phyloP scores from a whole-genome alignment of 2,113 vertebrate genomes.

The Apaloderma vittatum region DNA sequence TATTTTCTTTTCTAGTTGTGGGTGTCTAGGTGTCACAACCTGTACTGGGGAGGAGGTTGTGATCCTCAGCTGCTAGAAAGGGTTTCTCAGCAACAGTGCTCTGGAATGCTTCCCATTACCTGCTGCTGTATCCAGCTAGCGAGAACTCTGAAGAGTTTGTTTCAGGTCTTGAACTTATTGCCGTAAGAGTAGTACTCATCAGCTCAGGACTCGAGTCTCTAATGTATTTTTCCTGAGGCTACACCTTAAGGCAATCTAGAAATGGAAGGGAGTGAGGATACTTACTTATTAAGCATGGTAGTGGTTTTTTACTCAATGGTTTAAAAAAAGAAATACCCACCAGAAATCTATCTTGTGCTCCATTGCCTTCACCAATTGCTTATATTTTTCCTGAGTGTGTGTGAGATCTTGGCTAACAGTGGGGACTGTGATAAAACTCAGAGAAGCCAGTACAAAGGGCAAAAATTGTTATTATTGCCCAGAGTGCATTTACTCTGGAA shows the following conservation, averaged over 20 bases:
- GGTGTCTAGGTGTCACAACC: neutral
- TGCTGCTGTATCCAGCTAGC: neutral
- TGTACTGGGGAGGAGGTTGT: neutral
- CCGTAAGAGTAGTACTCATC: neutral
- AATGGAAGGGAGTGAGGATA: slow-evolving; percentile 9
- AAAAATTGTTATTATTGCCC: neutral
- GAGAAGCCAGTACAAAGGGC: neutral
- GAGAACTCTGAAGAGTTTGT: neutral
- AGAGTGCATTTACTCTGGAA: neutral
- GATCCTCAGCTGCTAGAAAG: neutral
- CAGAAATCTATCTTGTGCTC: neutral
- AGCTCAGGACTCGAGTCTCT: neutral
- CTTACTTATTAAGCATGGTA: neutral
- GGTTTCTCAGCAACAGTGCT: neutral
- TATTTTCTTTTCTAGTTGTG: slow-evolving; percentile 8
- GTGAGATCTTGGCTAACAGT: neutral
- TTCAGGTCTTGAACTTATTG: neutral
- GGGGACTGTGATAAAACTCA: neutral
- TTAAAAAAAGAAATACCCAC: neutral
- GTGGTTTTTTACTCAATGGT: neutral
- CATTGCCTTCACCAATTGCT: neutral
- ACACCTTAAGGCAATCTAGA: slow-evolving; percentile 56
- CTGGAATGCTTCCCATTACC: neutral
- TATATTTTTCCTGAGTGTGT: neutral
- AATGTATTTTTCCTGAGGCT: slow-evolving; percentile 61